Evolutionary conservation across 1,140 invertebrate species (phyloP), one percentile per base, ranked within the genome.

Genomic region (Halotydeus destructor): DNA sequence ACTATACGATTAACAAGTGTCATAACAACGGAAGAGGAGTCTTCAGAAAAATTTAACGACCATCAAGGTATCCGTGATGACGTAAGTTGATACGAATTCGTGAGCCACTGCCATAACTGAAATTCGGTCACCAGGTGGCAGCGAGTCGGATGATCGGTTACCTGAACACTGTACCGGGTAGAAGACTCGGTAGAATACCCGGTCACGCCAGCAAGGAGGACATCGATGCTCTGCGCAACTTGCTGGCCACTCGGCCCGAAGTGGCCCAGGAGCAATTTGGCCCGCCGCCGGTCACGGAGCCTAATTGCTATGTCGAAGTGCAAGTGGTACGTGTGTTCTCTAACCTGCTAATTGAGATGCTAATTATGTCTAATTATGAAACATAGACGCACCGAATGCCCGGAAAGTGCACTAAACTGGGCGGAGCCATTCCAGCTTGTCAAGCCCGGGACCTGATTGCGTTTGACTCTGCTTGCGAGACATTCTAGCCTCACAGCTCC

Each of bases 341-440:
- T n/a, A n/a, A n/a, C n/a, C n/a, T n/a, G n/a, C n/a, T n/a, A n/a
- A n/a, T n/a, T n/a, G n/a, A n/a, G n/a, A n/a, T n/a, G n/a, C n/a
- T n/a, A n/a, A n/a, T n/a, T n/a, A n/a, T n/a, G n/a, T n/a, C n/a
- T n/a, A n/a, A n/a, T n/a, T n/a, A n/a, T n/a, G n/a, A n/a, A n/a
- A n/a, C n/a, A n/a, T n/a, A n/a, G n/a, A n/a, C n/a, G n/a, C n/a
- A n/a, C 14, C 16, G 23, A 9, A 23, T 41, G 5, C 39, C 39
- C 8, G 39, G 39, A n/a, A 30, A 23, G n/a, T 41, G 39, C 22
- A 41, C 25, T 12, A 41, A 41, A 31, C 28, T 41, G 16, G 39
- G 26, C 3, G 27, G 27, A 6, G 14, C n/a, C 11, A 32, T 41
- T n/a, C 39, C 39, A 12, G 39, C 39, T 14, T 41, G 39, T 41